These are phyloP conservation scores for Betta splendens DNA, from an alignment of 2,797 vertebrate genomes.

Conservation along the genomic window DNA sequence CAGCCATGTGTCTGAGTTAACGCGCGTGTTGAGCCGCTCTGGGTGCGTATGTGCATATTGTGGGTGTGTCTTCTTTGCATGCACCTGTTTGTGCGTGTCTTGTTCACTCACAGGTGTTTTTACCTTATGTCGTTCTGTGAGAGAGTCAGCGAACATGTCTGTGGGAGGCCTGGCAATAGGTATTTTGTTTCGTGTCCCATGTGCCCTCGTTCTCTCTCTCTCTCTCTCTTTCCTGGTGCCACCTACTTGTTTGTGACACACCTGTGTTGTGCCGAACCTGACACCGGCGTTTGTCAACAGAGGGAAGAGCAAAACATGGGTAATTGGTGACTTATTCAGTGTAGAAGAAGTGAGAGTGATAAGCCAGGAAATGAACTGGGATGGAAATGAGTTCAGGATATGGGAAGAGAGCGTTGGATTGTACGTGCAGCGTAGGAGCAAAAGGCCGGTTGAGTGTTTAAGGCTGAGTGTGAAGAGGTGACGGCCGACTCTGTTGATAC, in stretches of 20 bases:
- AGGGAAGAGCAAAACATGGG: slow-evolving; percentile 63
- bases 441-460: slow-evolving; percentile 49
- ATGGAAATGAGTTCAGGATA: slow-evolving; percentile 31
- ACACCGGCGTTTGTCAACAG: slow-evolving; percentile 77
- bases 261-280: slow-evolving; percentile 62
- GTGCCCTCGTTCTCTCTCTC: slow-evolving; percentile 67
- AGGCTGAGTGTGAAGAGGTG: slow-evolving; percentile 56
- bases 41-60: slow-evolving; percentile 35
- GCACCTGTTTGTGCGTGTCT: slow-evolving; percentile 52
- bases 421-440: slow-evolving; percentile 32
- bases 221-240: slow-evolving; percentile 63
- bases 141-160: slow-evolving; percentile 35
- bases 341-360: slow-evolving; percentile 23
- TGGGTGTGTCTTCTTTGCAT: slow-evolving; percentile 36
- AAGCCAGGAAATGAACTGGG: slow-evolving; percentile 42
- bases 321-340: slow-evolving; percentile 75
- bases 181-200: slow-evolving; percentile 44
- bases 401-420: slow-evolving; percentile 23
- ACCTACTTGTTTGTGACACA: slow-evolving; percentile 79
- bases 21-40: slow-evolving; percentile 17
- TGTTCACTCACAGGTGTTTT: slow-evolving; percentile 64
- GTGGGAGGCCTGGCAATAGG: slow-evolving; percentile 64
- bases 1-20: slow-evolving; percentile 49
- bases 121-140: slow-evolving; percentile 48
- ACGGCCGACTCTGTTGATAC: slow-evolving; percentile 55